Percentiles rank a stretch among this genome's conserved stretches.
Conservation (phyloP, 2,888 invertebrate species). For the Punctoribates punctum region DNA sequence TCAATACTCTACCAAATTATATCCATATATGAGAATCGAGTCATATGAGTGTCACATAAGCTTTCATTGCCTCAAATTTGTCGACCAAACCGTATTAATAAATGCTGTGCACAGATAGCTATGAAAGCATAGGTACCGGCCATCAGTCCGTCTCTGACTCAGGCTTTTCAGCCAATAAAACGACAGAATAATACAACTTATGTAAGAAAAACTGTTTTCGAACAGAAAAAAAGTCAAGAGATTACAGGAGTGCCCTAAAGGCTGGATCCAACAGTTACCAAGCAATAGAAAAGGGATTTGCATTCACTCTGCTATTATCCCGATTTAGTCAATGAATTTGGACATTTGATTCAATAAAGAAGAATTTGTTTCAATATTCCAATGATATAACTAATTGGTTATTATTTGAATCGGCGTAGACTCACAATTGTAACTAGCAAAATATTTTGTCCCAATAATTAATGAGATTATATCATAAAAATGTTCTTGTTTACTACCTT, state of each 20-base stretch:
- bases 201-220: conserved; percentile 6
- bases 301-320: background rate
- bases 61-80: conserved; percentile 30
- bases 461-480: no score
- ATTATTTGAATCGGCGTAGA: no score
- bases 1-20: background rate
- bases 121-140: conserved; percentile 24
- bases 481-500: no score
- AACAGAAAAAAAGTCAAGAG: conserved; percentile 11
- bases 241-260: background rate
- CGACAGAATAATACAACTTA: conserved; percentile 15
- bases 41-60: conserved; percentile 16
- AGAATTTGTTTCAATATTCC: no score
- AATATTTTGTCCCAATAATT: no score
- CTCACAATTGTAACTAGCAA: no score
- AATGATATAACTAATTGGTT: no score
- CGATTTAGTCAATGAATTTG: no score
- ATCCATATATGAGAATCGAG: conserved; percentile 21
- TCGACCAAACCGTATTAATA: conserved; percentile 15
- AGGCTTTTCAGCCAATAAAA: conserved; percentile 20
- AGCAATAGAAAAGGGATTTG: background rate
- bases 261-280: background rate
- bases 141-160: conserved; percentile 22
- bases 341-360: no score
- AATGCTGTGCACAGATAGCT: conserved; percentile 1